Conservation (phyloP, 2,797 vertebrate genomes). For the Alca torda region DNA sequence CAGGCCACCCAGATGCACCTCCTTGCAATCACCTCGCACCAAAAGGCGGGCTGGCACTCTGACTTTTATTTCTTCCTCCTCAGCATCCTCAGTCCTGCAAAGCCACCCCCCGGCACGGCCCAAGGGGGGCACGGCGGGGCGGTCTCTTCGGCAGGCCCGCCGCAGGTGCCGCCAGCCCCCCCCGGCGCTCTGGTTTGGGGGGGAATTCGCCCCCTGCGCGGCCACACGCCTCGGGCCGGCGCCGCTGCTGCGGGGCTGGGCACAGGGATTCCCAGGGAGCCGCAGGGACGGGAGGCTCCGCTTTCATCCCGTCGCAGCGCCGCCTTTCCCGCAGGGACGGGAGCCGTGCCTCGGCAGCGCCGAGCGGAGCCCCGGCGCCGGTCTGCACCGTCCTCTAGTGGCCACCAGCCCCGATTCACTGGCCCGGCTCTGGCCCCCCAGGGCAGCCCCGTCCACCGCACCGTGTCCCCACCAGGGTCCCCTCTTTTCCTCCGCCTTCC, state of each 20-base stretch:
- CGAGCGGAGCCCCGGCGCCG: not conserved
- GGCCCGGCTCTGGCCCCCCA: not conserved
- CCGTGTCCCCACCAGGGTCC: accelerated
- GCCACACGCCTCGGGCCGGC: accelerated
- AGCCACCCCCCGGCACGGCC: accelerated
- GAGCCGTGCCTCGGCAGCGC: not conserved
- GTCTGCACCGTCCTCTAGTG: constrained; percentile 58
- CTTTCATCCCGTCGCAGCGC: not conserved
- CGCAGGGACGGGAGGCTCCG: not conserved
- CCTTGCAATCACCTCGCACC: accelerated
- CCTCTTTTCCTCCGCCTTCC: not conserved
- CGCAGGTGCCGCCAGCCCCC: accelerated
- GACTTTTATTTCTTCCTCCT: not conserved
- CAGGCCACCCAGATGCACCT: accelerated
- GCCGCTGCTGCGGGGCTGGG: not conserved
- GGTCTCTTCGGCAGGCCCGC: accelerated
- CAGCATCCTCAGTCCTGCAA: not conserved
- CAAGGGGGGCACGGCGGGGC: accelerated
- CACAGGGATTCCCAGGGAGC: accelerated
- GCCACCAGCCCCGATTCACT: not conserved
- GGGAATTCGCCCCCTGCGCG: accelerated
- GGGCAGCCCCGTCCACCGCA: not conserved
- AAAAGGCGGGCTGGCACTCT: accelerated
- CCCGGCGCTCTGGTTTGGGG: accelerated
- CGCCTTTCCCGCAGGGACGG: not conserved